Conservation (phyloP, 2,113 vertebrate species). For the Scytalopus superciliaris region DNA sequence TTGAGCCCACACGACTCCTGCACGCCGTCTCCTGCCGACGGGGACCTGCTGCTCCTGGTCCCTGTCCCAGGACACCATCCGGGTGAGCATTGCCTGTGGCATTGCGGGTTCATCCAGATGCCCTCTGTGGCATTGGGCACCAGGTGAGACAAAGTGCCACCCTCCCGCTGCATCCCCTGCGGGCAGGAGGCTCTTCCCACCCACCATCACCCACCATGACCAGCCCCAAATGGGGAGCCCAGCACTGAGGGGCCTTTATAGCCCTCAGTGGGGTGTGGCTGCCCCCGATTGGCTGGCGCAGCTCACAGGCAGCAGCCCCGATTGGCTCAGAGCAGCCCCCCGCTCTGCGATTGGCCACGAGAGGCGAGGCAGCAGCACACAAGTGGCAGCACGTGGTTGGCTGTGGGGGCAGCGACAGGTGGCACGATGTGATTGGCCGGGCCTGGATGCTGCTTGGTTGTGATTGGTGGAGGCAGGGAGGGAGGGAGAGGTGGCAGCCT, state of each 20-base stretch:
- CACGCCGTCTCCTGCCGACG: background rate
- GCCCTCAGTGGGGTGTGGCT: background rate
- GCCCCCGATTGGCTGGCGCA: background rate
- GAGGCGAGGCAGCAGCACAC: background rate
- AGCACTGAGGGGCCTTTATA: background rate
- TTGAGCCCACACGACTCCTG: rapidly evolving
- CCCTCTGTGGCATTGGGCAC: rapidly evolving
- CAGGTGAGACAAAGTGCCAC: background rate
- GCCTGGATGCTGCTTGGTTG: background rate
- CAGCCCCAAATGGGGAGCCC: rapidly evolving
- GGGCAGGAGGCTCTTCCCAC: no score
- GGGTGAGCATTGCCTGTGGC: rapidly evolving
- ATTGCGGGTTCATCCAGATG: no score
- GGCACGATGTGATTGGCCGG: background rate
- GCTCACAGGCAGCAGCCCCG: background rate
- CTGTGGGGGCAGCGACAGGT: rapidly evolving
- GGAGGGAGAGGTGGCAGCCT: background rate
- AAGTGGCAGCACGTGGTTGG: background rate
- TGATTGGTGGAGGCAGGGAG: background rate
- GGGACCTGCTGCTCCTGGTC: background rate
- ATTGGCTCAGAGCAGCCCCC: background rate
- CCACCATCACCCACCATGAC: rapidly evolving
- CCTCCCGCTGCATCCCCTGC: rapidly evolving
- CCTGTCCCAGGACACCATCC: background rate
- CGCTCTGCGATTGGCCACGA: background rate